phyloP scores from a whole-genome alignment of 2,888 invertebrate genomes.

The Spilarctia lutea region DNA sequence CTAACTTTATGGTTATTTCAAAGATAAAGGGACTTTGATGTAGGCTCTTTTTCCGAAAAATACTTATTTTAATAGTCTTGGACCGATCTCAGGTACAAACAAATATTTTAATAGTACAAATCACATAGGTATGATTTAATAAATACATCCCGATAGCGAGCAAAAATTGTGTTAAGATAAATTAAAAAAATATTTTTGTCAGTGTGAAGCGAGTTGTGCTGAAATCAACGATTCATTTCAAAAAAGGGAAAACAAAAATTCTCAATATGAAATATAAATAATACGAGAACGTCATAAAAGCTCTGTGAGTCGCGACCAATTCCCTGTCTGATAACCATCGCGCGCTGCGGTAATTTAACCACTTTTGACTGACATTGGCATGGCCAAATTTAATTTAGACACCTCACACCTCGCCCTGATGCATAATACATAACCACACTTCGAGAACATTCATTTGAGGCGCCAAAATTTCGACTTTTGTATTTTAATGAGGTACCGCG shows the following conservation, averaged over 20 bases:
- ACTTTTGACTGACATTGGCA: slow-evolving; percentile 74
- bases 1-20: not conserved
- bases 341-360: slow-evolving; percentile 44
- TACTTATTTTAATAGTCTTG: not conserved
- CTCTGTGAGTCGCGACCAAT: slow-evolving; percentile 10
- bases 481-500: slow-evolving; percentile 66
- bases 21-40: not conserved
- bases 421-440: slow-evolving; percentile 75
- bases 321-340: slow-evolving; percentile 37
- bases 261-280: slow-evolving; percentile 23
- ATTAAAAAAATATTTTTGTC: not conserved
- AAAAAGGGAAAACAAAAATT: slow-evolving; percentile 4
- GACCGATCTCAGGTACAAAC: not conserved
- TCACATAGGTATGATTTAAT: not conserved
- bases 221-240: not conserved
- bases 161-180: not conserved
- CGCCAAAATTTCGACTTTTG: slow-evolving; percentile 59
- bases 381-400: slow-evolving; percentile 77
- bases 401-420: slow-evolving; percentile 74
- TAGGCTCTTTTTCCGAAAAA: not conserved
- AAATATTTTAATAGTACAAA: not conserved
- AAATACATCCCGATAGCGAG: not conserved
- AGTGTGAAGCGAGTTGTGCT: not conserved
- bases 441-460: slow-evolving; percentile 63
- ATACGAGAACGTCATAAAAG: slow-evolving; percentile 14